Conservation (phyloP, 2,888 invertebrate genomes). For the Leptura quadrifasciata region DNA sequence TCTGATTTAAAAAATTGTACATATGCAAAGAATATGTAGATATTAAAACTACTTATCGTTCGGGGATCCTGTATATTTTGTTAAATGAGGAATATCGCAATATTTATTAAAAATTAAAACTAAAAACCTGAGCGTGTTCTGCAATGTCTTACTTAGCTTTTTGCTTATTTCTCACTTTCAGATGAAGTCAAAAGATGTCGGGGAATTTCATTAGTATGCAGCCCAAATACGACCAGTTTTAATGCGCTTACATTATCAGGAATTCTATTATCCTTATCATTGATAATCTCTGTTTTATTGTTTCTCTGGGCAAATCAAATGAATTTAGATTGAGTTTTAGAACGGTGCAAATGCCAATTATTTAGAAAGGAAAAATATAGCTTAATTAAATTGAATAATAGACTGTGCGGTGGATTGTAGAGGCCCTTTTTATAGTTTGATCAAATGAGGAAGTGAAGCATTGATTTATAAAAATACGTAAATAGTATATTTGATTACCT, state of each 20-base stretch:
- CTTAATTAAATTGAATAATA: slow-evolving; percentile 18
- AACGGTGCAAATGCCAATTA: slow-evolving; percentile 20
- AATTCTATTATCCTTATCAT: slow-evolving; percentile 37
- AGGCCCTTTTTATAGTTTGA: not conserved
- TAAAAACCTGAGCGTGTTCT: not conserved
- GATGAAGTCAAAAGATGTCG: slow-evolving; percentile 13
- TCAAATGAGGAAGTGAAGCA: not conserved
- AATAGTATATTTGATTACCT: no score
- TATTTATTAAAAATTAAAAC: not conserved
- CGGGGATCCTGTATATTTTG: no score
- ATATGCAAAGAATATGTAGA: no score
- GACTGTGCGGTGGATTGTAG: not conserved
- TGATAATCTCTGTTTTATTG: slow-evolving; percentile 33
- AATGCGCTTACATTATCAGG: slow-evolving; percentile 32
- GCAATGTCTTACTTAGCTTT: not conserved
- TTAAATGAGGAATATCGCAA: no score
- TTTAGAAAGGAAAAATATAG: slow-evolving; percentile 19
- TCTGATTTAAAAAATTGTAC: no score
- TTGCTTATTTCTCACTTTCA: slow-evolving; percentile 2
- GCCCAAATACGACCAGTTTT: slow-evolving; percentile 21
- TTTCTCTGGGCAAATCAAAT: slow-evolving; percentile 13
- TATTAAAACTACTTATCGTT: no score
- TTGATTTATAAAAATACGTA: no score
- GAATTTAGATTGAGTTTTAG: slow-evolving; percentile 19
- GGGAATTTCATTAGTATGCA: slow-evolving; percentile 32